Evolutionary conservation across 92 coral and sea anemone species (phyloP), one percentile per base, ranked within the genome.

Genomic region (Zoanthus sansibaricus): DNA sequence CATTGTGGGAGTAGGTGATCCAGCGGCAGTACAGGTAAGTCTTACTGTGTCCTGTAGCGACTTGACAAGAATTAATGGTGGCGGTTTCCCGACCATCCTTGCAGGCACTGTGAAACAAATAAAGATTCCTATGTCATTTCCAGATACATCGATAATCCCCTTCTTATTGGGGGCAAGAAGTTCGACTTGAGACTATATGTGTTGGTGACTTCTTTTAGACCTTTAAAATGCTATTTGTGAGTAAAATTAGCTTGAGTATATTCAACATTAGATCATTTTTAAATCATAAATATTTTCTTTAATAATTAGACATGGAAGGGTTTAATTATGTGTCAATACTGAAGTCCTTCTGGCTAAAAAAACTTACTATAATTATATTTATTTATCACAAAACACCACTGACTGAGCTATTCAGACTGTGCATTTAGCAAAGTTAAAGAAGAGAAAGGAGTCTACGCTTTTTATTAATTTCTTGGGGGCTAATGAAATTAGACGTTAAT

Each of bases 151-250:
- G 99, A 97, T 66, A 97, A 97, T 83, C 99, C 99, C 37, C 93
- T 97, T 31, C 88, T 97, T 1, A 97, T 97, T 90, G 99, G 99
- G 16, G 99, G 99, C 59, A 97, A 97, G 86, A 97, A 97, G 94
- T 97, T 97, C 89, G 99, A 97, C 86, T 90, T 97, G 55, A 95
- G 99, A 55, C 91, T 95, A 45, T 97, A 97, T 88, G 98, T 97
- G 17, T 86, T 94, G 86, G 99, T 97, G 76, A 97, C 99, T 16
- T 97, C 99, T 13, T 97, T 90, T 86, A 87, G 99, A 47, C 99
- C 99, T 15, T 88, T 97, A 13, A 93, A 94, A 89, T 94, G 98
- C 77, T 97, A 97, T 68, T 77, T 95, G 93, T 94, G 79, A 94
- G 98, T 93, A 68, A 20, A 75, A 10, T 20, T 58, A 52, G 66